Base-by-base conservation (phyloP, 2,888 invertebrate genomes). In the Luperina nickerlii region DNA sequence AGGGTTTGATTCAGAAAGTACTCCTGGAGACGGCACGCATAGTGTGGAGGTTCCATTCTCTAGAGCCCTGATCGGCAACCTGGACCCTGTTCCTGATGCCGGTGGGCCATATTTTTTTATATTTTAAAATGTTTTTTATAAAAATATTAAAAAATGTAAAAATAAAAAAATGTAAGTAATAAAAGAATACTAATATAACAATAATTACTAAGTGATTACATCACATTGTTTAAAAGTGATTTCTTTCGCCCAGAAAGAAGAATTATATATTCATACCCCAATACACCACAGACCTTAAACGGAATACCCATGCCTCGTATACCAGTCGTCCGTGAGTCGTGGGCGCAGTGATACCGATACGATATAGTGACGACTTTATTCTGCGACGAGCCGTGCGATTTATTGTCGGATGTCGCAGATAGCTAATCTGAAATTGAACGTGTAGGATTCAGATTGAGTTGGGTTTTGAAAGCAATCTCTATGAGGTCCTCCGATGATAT, bases 361-460 rank as follows among this genome's bases (percentile, higher is more conserved):
- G 93, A 91, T 94, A 94, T 93, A 93, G 91, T 95, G 95, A 96
- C 94, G 95, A 94, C 95, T 96, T 95, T 95, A 96, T 96, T 95
- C 92, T 87, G 94, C 89, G 92, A 92, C 91, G 91, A 91, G 89
- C 85, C 76, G 75, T 83, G 84, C 93, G 93, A 95, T 95, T 95
- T 95, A 95, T 93, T 79, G 90, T 83, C 85, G 78, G 80, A 76
- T 80, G 85, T 87, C 85, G 78, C 81, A 78, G 89, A 89, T 86
- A 89, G 79, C 85, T 87, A 91, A 89, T 88, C 89, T 89, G 88
- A 86, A 80, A 89, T 89, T 85, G 90, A 88, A 84, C 81, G 81
- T 87, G 90, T 83, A 80, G 81, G 76, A 85, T 77, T 83, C 81
- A 87, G 73, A 88, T 76, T 70, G 76, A 84, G 76, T 78, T 84